phyloP scores from a whole-genome alignment of 2,888 invertebrate species.

The Lepetodrilus schrolli region DNA sequence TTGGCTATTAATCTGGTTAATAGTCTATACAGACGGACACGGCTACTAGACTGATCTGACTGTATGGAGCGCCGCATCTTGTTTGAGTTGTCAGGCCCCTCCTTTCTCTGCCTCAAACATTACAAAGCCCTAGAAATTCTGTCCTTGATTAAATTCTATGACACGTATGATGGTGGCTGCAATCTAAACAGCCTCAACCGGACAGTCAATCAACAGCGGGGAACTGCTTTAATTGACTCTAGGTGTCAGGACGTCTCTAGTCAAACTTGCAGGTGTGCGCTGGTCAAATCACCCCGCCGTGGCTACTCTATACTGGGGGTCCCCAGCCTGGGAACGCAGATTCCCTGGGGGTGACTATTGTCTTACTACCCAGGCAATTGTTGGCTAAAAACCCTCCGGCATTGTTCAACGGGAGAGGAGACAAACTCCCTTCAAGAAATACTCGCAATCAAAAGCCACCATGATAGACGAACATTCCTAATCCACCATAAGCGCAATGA shows the following conservation, averaged over 20 bases:
- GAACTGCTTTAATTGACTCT: conserved; percentile 12
- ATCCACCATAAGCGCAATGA: conserved; percentile 21
- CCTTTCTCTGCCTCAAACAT: neutral
- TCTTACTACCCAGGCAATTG: conserved; percentile 8
- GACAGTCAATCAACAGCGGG: conserved; percentile 13
- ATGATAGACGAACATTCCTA: conserved; percentile 8
- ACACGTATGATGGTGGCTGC: neutral
- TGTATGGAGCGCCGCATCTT: neutral
- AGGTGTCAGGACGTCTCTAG: neutral
- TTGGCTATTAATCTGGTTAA: neutral
- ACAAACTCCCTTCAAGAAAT: neutral
- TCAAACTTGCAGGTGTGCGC: neutral
- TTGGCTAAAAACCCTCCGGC: neutral
- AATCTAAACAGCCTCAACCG: conserved; percentile 5
- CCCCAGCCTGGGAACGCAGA: conserved; percentile 2
- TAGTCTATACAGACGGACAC: neutral
- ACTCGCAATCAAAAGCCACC: conserved; percentile 14
- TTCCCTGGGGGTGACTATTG: conserved; percentile 5
- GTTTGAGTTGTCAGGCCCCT: neutral
- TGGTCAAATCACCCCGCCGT: conserved; percentile 13
- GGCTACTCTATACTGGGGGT: conserved; percentile 11
- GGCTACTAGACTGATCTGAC: neutral
- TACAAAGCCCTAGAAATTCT: neutral
- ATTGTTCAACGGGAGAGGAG: conserved; percentile 4
- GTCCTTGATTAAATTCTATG: conserved; percentile 14